Percentiles rank a stretch among this genome's conserved stretches.
Evolutionary conservation across 1,140 invertebrate species (phyloP).

Genomic region (Globodera ellingtonae): DNA sequence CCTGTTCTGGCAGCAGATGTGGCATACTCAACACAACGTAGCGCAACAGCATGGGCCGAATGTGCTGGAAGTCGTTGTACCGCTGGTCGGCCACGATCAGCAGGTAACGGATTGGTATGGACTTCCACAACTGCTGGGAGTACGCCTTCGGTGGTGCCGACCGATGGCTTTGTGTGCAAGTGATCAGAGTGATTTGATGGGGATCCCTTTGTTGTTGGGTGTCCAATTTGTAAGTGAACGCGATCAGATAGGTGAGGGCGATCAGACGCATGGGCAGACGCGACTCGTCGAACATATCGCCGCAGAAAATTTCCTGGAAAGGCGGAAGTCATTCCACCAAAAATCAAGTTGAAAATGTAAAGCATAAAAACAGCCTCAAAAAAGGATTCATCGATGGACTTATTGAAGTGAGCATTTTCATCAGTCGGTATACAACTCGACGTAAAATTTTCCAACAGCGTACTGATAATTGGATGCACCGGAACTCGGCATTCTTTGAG

Average conservation of each 20-base stretch:
- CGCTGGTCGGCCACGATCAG: slow-evolving; percentile 38
- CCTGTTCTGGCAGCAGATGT: slow-evolving; percentile 40
- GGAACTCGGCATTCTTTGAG: slow-evolving; percentile 41
- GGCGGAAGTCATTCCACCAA: too few species aligned
- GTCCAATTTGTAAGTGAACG: slow-evolving; percentile 47
- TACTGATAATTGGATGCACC: slow-evolving; percentile 42
- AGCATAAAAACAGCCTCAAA: slow-evolving; percentile 30
- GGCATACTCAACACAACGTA: slow-evolving; percentile 42
- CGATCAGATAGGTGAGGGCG: slow-evolving; percentile 42
- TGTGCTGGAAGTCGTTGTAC: slow-evolving; percentile 41
- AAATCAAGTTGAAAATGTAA: too few species aligned
- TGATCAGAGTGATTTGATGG: slow-evolving; percentile 16
- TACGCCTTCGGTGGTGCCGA: slow-evolving; percentile 22
- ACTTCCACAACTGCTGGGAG: slow-evolving; percentile 48
- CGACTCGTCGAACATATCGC: slow-evolving; percentile 45
- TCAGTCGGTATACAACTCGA: slow-evolving; percentile 42
- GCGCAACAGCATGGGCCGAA: slow-evolving; percentile 35
- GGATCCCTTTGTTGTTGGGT: not conserved
- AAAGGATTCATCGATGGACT: slow-evolving; percentile 44
- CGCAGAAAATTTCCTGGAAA: slow-evolving; percentile 47
- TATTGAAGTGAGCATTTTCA: slow-evolving; percentile 30
- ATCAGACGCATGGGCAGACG: slow-evolving; percentile 38
- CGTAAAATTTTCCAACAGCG: slow-evolving; percentile 46
- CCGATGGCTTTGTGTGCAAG: not conserved
- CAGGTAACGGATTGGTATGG: slow-evolving; percentile 45